These are phyloP conservation scores for Peromyscus polionotus DNA, from an alignment of 2,113 vertebrate genomes.

Conservation along the genomic window DNA sequence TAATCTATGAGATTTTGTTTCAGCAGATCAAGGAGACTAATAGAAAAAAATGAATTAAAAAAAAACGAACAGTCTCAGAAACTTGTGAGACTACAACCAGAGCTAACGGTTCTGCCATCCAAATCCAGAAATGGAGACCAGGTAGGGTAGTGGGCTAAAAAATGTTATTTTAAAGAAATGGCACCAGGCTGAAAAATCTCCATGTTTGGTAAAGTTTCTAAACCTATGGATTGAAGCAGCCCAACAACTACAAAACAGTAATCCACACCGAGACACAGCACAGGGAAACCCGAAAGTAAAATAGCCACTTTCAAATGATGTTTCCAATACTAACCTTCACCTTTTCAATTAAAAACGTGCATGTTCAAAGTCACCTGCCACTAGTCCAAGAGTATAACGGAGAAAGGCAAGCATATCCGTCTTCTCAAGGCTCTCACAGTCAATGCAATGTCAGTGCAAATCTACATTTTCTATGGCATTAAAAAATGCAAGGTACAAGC, in stretches of 20 bases:
- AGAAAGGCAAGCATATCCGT: neutral
- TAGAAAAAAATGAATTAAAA: neutral
- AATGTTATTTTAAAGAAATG: conserved; percentile 22
- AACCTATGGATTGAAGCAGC: neutral
- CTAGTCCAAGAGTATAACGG: neutral
- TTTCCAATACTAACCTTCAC: conserved; percentile 26
- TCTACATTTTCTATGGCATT: conserved; percentile 14
- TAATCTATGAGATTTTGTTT: neutral
- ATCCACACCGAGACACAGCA: neutral
- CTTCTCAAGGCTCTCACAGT: conserved; percentile 48
- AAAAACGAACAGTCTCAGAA: neutral
- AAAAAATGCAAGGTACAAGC: conserved; percentile 32
- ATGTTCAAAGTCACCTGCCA: neutral
- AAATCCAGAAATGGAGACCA: neutral
- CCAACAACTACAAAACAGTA: neutral
- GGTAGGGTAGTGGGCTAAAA: neutral
- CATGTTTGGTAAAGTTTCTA: neutral
- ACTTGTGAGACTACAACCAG: neutral
- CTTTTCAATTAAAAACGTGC: neutral
- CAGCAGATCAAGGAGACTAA: neutral
- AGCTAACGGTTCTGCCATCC: neutral
- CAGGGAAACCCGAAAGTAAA: neutral
- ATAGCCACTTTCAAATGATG: neutral
- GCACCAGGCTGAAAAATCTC: neutral
- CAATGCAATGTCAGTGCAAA: neutral